Conservation (phyloP, 2,888 invertebrate genomes). For the Smittia aterrima region DNA sequence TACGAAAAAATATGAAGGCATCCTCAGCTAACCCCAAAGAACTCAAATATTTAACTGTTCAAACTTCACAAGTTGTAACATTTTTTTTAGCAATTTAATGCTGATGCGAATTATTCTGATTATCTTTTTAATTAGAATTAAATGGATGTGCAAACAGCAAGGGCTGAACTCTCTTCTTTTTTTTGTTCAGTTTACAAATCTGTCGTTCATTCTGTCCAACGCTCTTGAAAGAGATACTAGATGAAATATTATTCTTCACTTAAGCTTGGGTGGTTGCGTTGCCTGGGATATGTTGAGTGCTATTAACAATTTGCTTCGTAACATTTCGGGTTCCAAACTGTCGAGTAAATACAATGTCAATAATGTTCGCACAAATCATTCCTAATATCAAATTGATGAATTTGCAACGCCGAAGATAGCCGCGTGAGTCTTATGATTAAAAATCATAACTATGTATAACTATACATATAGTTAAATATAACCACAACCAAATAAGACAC, state of each 20-base stretch:
- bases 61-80: slow-evolving; percentile 37
- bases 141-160: slow-evolving; percentile 35
- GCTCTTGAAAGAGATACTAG: neutral
- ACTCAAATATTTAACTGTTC: slow-evolving; percentile 41
- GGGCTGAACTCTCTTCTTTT: slow-evolving; percentile 20
- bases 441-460: too few relatives aligned
- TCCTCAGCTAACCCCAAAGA: neutral
- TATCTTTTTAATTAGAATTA: slow-evolving; percentile 40
- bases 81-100: slow-evolving; percentile 38
- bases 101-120: slow-evolving; percentile 38
- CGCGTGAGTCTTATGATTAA: slow-evolving; percentile 70
- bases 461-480: slow-evolving; percentile 53
- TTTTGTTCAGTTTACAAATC: neutral
- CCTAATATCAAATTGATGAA: slow-evolving; percentile 12
- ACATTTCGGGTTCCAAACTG: too few relatives aligned
- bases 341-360: too few relatives aligned
- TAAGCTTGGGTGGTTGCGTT: neutral
- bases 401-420: slow-evolving; percentile 53
- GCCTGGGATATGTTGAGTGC: too few relatives aligned
- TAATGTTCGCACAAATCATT: neutral
- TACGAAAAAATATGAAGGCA: too few relatives aligned
- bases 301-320: too few relatives aligned
- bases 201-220: neutral
- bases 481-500: slow-evolving; percentile 63
- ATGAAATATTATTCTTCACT: slow-evolving; percentile 17